Evolutionary conservation across 2,113 vertebrate species (phyloP), one percentile per base, ranked within the genome.

Genomic region (Gymnarchus niloticus): DNA sequence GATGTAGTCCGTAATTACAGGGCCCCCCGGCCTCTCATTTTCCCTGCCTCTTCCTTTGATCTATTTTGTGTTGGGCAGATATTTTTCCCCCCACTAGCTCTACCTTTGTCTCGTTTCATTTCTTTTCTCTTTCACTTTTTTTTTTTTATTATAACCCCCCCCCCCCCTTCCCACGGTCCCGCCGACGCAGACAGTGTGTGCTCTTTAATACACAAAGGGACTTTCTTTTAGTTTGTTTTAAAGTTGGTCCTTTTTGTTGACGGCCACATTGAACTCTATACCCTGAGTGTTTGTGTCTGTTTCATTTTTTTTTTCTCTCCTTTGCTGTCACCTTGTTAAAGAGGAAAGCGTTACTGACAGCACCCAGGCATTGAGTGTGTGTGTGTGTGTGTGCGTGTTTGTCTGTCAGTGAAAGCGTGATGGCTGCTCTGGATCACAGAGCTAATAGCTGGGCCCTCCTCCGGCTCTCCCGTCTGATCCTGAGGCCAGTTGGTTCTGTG

Each of bases 1-100:
- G 97, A 96, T 96, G 95, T 94, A 94, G 95, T 94, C 95, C 96
- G 95, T 97, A 98, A 98, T 98, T 98, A 98, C 95, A 94, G 96
- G 96, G 96, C 97, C 96, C 96, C 97, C 96, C 93, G 94, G 96
- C 92, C 96, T 93, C 94, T 93, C 93, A 94, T 95, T 95, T 95
- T 96, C 95, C 94, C 93, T 94, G 94, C 93, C 93, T 91, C 89
- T 48, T 90, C 90, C 96, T 99, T 99, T 99, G 96, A 98, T 98
- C 96, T 94, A 94, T 94, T 95, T 96, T 93, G 93, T 96, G 97
- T 96, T 86, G 94, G 95, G 95, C 93, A 88, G 94, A 93, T 92
- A 91, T 95, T 94, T 89, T 91, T 94, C 91, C 95, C 93, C 95
- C 93, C 96, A 93, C 94, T 93, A 93, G 92, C 92, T 91, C 95